These are phyloP conservation scores for Scopus umbretta DNA, from an alignment of 2,113 vertebrate species.

Conservation along the genomic window DNA sequence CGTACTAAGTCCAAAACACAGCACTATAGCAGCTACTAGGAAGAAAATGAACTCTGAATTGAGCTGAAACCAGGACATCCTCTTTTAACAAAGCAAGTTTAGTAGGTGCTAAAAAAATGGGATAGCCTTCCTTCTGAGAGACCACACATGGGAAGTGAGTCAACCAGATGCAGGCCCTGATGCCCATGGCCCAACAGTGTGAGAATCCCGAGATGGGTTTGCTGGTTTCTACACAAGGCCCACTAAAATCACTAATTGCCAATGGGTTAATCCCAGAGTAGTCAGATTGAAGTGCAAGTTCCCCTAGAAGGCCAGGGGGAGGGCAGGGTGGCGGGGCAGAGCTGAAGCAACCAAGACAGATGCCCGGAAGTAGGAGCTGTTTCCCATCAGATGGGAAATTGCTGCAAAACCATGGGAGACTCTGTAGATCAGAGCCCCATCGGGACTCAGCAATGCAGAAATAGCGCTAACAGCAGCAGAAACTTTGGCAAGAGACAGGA, in stretches of 20 bases:
- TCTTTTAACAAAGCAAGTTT: neutral
- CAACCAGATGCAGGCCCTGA: neutral
- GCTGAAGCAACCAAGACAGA: neutral
- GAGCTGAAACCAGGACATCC: no score
- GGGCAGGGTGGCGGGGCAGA: neutral
- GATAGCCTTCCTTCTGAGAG: neutral
- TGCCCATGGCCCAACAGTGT: neutral
- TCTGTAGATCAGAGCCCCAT: neutral
- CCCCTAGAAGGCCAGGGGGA: neutral
- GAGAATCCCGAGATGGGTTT: neutral
- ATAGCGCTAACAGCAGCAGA: neutral
- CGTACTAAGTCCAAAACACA: no score
- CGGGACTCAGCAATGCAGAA: neutral
- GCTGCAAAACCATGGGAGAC: neutral
- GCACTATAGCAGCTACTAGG: no score
- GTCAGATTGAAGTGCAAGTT: neutral
- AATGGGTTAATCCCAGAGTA: neutral
- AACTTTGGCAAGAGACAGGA: neutral
- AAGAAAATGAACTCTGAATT: no score
- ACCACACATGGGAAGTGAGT: neutral
- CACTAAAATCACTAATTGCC: neutral
- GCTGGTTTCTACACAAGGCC: neutral
- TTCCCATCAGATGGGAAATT: neutral
- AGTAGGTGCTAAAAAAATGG: neutral
- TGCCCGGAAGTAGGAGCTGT: neutral